phyloP scores from a whole-genome alignment of 1,140 invertebrate genomes.

The Drosophila novamexicana region DNA sequence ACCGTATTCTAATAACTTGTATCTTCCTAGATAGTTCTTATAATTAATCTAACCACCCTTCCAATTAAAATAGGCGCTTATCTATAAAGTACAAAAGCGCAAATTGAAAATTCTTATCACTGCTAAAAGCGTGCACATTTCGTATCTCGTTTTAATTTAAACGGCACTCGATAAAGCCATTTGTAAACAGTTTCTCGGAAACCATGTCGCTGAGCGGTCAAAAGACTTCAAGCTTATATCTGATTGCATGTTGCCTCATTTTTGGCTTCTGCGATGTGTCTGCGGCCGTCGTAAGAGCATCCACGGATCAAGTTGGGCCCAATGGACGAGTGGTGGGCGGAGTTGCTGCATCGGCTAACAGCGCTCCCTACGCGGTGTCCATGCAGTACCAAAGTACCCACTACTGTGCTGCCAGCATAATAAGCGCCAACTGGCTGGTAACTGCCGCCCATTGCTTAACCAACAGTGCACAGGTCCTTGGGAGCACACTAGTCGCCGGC shows the following conservation, averaged over 20 bases:
- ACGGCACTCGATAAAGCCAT: constrained; percentile 44
- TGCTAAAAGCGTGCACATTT: constrained; percentile 12
- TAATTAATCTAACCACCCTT: constrained; percentile 51
- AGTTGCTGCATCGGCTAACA: constrained; percentile 54
- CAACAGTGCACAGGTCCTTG: constrained; percentile 66
- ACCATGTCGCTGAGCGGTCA: constrained; percentile 57
- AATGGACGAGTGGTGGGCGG: constrained; percentile 80
- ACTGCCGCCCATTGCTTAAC: constrained; percentile 83
- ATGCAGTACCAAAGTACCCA: constrained; percentile 80
- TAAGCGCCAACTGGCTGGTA: constrained; percentile 85
- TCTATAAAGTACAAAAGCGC: constrained; percentile 43
- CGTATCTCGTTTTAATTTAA: constrained; percentile 72
- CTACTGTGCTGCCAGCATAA: constrained; percentile 86
- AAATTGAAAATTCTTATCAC: constrained; percentile 73
- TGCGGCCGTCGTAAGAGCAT: constrained; percentile 27
- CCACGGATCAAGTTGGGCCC: constrained; percentile 13
- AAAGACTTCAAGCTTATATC: constrained; percentile 10
- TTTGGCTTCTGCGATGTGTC: constrained; percentile 39
- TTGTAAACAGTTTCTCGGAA: constrained; percentile 71
- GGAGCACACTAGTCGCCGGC: constrained; percentile 68
- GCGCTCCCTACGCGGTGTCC: constrained; percentile 82
- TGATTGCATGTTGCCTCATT: constrained; percentile 23
- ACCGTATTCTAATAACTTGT: background rate
- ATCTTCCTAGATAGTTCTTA: constrained; percentile 1
- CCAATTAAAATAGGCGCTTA: constrained; percentile 64